Evolutionary conservation across 2,888 invertebrate species (phyloP), one percentile per base, ranked within the genome.

Genomic region (Sinodicranocentrus sp.): DNA sequence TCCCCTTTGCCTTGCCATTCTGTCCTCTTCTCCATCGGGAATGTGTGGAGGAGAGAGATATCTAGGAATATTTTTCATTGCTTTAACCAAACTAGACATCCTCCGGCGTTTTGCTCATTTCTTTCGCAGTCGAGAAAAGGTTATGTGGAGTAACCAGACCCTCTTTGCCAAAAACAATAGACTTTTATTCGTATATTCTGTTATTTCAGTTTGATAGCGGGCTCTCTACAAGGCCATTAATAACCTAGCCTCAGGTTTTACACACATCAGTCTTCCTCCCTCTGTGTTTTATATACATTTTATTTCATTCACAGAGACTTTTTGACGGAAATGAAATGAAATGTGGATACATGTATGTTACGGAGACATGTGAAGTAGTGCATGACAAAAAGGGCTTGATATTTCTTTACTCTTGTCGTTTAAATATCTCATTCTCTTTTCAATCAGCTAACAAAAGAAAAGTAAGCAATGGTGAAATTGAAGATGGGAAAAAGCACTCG

Each of bases 101-200:
- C 44, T 67, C 67, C 43, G 44, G 67, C 44, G 19, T 44, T 67
- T 26, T 43, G 15, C 44, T 43, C 13, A 26, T 33, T 33, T 63
- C 33, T n/a, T 63, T 48, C 15, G 5, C 8, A 57, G 21, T 21
- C 57, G 21, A 57, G 6, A 48, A n/a, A 48, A 48, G 39, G 39
- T 39, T 39, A n/a, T 15, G 15, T 48, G 48, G 21, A 57, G 23
- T 5, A 57, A 19, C 57, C 23, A 57, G 8, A 57, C 57, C 21
- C 39, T 39, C n/a, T 67, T 57, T 76, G 76, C 76, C 76, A 76
- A 76, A 76, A 76, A 76, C 76, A 76, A 76, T 76, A 67, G 61
- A 48, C 25, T 26, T 63, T 13, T n/a, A 13, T 39, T 6, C 13
- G 39, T 13, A 23, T 57, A 19, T 57, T 75, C 48, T 63, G 44